These are phyloP conservation scores for Pyrgilauda ruficollis DNA, from an alignment of 2,113 vertebrate genomes.

Conservation along the genomic window DNA sequence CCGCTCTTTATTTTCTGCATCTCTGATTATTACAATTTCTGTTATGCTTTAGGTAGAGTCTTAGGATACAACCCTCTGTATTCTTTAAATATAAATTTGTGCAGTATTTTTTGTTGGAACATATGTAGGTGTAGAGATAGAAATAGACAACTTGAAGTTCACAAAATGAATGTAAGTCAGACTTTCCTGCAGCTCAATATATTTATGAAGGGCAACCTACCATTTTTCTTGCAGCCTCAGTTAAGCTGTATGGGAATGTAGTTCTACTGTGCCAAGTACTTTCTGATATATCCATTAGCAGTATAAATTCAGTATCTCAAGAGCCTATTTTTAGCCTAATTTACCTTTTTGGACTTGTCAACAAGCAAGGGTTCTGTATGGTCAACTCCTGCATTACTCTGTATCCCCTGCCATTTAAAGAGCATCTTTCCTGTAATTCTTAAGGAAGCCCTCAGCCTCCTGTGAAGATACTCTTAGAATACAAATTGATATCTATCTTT, in stretches of 20 bases:
- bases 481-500: background rate
- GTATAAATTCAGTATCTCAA: background rate
- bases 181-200: background rate
- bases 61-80: background rate
- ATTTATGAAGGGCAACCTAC: constrained; percentile 23
- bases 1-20: background rate
- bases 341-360: background rate
- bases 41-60: background rate
- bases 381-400: background rate
- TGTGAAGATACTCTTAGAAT: background rate
- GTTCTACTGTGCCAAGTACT: background rate
- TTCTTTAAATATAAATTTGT: constrained; percentile 3
- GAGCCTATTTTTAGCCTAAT: background rate
- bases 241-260: background rate
- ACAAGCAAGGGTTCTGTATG: background rate
- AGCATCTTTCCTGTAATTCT: background rate
- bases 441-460: background rate
- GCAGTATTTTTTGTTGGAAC: constrained; percentile 16
- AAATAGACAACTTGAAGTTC: constrained; percentile 22
- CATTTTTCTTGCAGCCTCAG: background rate
- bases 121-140: background rate
- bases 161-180: constrained; percentile 13
- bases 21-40: background rate
- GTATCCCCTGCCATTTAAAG: background rate
- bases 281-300: background rate